Base-by-base conservation (phyloP, 2,797 vertebrate genomes). In the Antennarius maculatus region DNA sequence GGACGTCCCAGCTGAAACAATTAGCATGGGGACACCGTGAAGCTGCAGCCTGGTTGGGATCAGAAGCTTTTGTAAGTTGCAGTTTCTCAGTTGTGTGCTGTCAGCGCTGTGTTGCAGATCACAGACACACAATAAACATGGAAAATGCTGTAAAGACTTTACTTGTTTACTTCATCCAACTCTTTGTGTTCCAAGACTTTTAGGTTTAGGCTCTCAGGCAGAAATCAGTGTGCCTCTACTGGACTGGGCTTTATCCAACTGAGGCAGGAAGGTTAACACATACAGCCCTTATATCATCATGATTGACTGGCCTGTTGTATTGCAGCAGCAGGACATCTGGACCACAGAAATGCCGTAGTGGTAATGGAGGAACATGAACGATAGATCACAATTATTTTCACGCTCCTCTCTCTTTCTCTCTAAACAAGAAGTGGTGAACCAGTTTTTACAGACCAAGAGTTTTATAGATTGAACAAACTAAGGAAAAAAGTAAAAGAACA, bases 1-100 rank as follows among this genome's bases (percentile, higher is more conserved):
- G 67, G 87, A 85, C 60, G 27, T 60, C 76, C 81, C 70, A 81
- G 87, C 88, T 88, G 85, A 86, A 88, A 79, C 70, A 85, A 81
- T 88, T 80, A 85, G 52, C 55, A 61, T 14, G 9, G 48, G 66
- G 69, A 58, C 49, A 52, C 47, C 9, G 7, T 62, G 68, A 72
- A 49, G 39, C 59, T 62, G 16, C 59, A 69, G 23, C 7, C 34
- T 67, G 55, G 65, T 37, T 53, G 15, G 57, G 74, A 66, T 76
- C 65, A 70, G 59, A 61, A 43, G 70, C 31, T 55, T 54, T 41
- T 60, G 56, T 34, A 8, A 51, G 61, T 63, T 43, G 54, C 56
- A 74, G 70, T 78, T 74, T 69, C 49, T 62, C 42, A 31, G 77
- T 73, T 77, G 59, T 80, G 63, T 8, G 0, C 56, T 31, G 52